Conservation (phyloP, 2,113 vertebrate species). For the Tauraco erythrolophus region DNA sequence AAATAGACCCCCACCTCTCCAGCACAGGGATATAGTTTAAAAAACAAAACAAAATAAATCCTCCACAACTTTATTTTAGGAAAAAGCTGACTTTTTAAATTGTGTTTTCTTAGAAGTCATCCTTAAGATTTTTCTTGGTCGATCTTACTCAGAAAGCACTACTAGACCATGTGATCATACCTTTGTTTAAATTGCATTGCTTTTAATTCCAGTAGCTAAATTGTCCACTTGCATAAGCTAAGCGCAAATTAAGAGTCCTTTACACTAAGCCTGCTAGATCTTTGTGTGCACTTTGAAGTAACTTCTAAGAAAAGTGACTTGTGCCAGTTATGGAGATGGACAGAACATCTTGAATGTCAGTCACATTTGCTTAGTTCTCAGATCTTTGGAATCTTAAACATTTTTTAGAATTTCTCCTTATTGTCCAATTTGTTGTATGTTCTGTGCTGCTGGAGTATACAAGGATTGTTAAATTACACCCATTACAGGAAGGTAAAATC, state of each 20-base stretch:
- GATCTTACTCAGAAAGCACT: background rate
- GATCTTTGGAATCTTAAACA: background rate
- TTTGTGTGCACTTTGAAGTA: background rate
- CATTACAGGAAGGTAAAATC: background rate
- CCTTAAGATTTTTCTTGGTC: background rate
- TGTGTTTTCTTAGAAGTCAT: background rate
- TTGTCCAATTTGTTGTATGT: background rate
- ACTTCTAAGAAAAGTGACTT: background rate
- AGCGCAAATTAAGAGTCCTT: background rate
- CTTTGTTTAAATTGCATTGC: background rate
- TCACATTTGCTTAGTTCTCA: background rate
- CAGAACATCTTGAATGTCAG: background rate
- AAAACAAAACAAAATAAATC: background rate
- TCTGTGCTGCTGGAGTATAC: background rate
- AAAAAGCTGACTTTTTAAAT: background rate
- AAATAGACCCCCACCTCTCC: background rate
- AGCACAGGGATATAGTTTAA: background rate
- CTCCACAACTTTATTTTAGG: background rate
- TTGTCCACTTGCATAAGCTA: background rate
- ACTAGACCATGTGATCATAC: background rate
- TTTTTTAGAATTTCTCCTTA: background rate
- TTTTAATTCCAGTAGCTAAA: background rate
- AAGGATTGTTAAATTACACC: background rate
- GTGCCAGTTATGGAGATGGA: background rate
- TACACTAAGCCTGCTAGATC: background rate